Conservation (phyloP, 2,113 vertebrate species). For the Tachycineta bicolor region DNA sequence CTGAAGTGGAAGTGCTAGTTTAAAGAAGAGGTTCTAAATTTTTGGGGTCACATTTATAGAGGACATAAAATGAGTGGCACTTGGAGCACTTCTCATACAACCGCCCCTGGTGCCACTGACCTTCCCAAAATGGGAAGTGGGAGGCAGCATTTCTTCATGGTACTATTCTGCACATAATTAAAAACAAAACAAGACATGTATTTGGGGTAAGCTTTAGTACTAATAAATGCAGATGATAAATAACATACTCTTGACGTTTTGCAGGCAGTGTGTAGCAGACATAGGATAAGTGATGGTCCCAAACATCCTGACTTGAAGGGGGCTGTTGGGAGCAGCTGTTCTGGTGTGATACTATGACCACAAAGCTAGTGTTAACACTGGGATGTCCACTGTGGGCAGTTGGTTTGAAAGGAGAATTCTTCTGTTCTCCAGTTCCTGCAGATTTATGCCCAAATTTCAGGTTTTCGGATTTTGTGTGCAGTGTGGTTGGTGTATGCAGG, state of each 20-base stretch:
- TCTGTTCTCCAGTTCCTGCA: not conserved
- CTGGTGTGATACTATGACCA: not conserved
- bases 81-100: not conserved
- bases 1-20: not conserved
- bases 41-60: not conserved
- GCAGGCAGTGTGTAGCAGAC: not conserved
- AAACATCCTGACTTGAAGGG: not conserved
- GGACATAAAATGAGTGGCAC: not conserved
- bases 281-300: not conserved
- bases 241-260: slow-evolving; percentile 11
- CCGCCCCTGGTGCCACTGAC: fast-evolving
- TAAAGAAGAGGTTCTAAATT: not conserved
- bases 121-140: not conserved
- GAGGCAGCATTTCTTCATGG: not conserved
- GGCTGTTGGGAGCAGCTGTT: not conserved
- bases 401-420: not conserved
- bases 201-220: not conserved
- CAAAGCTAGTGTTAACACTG: not conserved
- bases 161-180: not conserved
- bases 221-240: not conserved
- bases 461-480: not conserved
- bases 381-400: not conserved
- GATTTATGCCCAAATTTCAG: not conserved
- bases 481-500: not conserved
- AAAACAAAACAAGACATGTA: not conserved